Evolutionary conservation across 2,888 invertebrate genomes (phyloP).

Genomic region (Chydorus sphaericus): DNA sequence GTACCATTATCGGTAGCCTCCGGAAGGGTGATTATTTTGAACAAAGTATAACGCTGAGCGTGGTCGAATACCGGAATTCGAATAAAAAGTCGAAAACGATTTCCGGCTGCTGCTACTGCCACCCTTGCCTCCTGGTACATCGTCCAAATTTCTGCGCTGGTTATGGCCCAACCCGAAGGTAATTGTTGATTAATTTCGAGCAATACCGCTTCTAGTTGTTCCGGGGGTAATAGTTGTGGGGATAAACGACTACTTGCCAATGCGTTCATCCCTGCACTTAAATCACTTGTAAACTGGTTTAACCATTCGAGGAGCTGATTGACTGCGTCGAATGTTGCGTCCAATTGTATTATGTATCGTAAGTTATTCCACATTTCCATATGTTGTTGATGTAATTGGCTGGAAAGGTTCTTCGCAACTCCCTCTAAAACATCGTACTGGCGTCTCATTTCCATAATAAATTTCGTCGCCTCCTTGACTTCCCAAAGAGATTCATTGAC

Average conservation of each 20-base stretch:
- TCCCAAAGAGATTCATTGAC: neutral
- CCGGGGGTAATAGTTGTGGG: no score
- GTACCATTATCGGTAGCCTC: neutral
- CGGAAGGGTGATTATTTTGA: neutral
- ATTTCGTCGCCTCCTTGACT: neutral
- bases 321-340: neutral
- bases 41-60: neutral
- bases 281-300: no score
- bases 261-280: no score
- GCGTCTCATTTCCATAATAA: neutral
- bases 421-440: neutral
- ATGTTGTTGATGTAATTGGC: neutral
- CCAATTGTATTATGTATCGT: neutral
- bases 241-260: no score
- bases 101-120: neutral
- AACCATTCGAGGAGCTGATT: neutral
- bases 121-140: no score
- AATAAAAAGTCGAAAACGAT: neutral
- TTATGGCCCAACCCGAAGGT: neutral
- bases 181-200: neutral
- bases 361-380: neutral
- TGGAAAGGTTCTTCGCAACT: neutral
- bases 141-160: neutral
- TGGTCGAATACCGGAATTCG: neutral
- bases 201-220: neutral